Conservation (phyloP, 2,113 vertebrate genomes). For the Cheirogaleus medius region DNA sequence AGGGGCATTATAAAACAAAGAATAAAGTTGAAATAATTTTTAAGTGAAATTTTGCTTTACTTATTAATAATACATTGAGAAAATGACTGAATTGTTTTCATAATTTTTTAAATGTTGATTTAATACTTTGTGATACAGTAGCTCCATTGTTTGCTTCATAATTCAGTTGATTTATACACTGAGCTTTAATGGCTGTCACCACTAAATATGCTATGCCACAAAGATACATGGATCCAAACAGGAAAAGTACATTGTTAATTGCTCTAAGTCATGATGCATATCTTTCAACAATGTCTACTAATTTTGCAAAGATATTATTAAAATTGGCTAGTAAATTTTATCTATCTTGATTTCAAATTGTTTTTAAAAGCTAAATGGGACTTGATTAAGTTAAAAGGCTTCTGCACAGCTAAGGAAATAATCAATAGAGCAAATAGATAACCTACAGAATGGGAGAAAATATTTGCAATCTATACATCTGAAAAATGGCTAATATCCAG, state of each 20-base stretch:
- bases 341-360: background rate
- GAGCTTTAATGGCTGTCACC: background rate
- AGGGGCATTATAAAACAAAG: background rate
- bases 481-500: no score
- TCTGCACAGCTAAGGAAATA: no score
- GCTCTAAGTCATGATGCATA: background rate
- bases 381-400: no score
- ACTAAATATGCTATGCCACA: background rate
- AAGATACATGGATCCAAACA: background rate
- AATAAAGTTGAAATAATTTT: background rate
- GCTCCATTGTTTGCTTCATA: background rate
- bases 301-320: background rate
- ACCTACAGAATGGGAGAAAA: no score
- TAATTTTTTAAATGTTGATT: constrained; percentile 8
- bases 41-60: background rate
- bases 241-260: background rate
- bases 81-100: background rate
- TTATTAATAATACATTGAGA: background rate
- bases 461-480: no score
- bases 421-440: no score
- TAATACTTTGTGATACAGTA: background rate
- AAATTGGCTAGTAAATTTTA: background rate
- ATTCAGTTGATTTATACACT: background rate
- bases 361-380: background rate
- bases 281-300: background rate